Evolutionary conservation across 2,113 vertebrate genomes (phyloP), one percentile per base, ranked within the genome.

Genomic region (Petrocephalus zakoni): DNA sequence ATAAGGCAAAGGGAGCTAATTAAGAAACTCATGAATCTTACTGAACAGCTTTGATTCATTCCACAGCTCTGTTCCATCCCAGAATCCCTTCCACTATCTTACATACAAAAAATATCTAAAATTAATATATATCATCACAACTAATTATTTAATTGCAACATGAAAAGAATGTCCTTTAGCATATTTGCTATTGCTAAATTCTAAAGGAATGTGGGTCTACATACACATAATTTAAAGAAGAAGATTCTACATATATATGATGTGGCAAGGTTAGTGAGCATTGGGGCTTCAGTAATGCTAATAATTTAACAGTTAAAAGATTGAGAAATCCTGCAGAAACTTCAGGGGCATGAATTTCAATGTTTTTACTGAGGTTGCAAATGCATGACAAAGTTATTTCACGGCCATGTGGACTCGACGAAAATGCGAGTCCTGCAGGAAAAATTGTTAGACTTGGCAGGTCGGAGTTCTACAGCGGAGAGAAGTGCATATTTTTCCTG

Each of bases 371-470:
- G 15, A 78, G 37, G 29, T 42, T 42, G 34, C 34, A 29, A 78
- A 78, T 78, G 29, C 72, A 78, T 42, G 19, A 37, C 4, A 78
- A 42, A 78, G 72, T 42, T 19, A 42, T 78, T 78, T 78, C 34
- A 42, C 34, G 72, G 72, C 72, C 72, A 19, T 78, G 72, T 78
- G 34, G 72, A 78, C 13, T 19, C 6, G 15, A 19, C 29, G 34
- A 78, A 78, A 78, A 78, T 42, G 72, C n/a, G 34, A 78, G 25
- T 78, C 72, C 17, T 78, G 72, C 72, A 78, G 17, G 72, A 78
- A 78, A 78, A 78, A 78, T 78, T 42, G 72, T 78, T 78, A 42
- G 72, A 19, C 34, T 78, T 78, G 72, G 72, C 72, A 78, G 72
- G 13, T 78, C 15, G 11, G 15, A 42, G 34, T 42, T 78, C 72